Conservation (phyloP, 2,797 vertebrate genomes). For the Phalanger gymnotis region DNA sequence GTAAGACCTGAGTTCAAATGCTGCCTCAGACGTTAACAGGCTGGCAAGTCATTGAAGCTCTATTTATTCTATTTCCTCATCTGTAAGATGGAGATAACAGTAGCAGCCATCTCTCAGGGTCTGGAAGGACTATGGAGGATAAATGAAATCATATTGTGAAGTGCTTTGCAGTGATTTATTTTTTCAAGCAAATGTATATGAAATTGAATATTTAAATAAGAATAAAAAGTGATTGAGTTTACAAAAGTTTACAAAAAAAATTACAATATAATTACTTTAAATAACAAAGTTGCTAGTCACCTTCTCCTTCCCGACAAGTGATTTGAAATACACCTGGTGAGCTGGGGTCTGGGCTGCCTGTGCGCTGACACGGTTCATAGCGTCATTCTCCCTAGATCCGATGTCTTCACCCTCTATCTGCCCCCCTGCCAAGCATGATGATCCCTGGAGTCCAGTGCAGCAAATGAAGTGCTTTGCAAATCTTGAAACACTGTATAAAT, state of each 20-base stretch:
- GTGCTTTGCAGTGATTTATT: not conserved
- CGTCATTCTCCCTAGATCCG: not conserved
- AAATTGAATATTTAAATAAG: constrained; percentile 36
- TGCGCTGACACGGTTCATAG: not conserved
- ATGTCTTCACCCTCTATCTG: not conserved
- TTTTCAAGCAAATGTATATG: constrained; percentile 25
- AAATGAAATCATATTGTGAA: not conserved
- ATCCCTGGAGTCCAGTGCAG: not conserved
- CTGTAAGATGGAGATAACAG: not conserved
- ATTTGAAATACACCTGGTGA: not conserved
- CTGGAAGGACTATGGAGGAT: not conserved
- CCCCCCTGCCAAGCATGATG: not conserved
- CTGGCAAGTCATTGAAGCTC: not conserved
- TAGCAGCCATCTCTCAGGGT: not conserved
- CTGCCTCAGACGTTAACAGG: not conserved
- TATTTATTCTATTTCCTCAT: not conserved
- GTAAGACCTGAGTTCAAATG: not conserved
- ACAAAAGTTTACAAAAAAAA: not conserved
- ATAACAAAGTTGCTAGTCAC: constrained; percentile 18
- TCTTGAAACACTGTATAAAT: not conserved
- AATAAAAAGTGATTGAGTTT: constrained; percentile 8
- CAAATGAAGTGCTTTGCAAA: not conserved
- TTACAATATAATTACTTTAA: not conserved
- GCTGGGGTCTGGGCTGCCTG: not conserved
- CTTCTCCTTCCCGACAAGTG: not conserved